Evolutionary conservation across 2,113 vertebrate species (phyloP).

Genomic region (Cryptomyrus ogoouensis): DNA sequence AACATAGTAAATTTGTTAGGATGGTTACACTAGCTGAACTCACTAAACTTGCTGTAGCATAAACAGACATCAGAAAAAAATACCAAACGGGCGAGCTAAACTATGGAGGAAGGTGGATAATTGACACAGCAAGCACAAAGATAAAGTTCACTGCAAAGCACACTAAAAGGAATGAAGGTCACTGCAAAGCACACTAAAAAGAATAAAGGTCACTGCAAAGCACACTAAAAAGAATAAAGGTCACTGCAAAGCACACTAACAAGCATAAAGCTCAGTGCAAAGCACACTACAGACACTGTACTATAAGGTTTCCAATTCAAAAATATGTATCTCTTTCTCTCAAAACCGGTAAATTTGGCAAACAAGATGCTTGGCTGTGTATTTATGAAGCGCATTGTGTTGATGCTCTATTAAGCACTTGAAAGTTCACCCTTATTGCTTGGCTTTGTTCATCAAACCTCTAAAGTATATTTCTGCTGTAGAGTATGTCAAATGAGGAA

Average conservation of each 20-base stretch:
- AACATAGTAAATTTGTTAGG: background rate
- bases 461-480: background rate
- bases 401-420: background rate
- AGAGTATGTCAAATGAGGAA: background rate
- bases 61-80: background rate
- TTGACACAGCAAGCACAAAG: background rate
- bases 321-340: background rate
- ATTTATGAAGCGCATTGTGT: background rate
- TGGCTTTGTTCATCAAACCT: background rate
- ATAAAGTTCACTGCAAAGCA: background rate
- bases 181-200: no score
- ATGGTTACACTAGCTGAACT: background rate
- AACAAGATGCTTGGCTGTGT: background rate
- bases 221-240: background rate
- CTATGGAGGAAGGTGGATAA: background rate
- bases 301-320: background rate
- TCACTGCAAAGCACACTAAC: background rate
- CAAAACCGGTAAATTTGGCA: background rate
- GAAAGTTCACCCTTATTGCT: background rate
- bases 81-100: background rate
- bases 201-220: background rate
- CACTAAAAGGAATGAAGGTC: no score
- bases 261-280: background rate
- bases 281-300: background rate
- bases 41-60: background rate